Base-by-base conservation (phyloP, 2,797 vertebrate species). In the Hypotaenidia okinawae region DNA sequence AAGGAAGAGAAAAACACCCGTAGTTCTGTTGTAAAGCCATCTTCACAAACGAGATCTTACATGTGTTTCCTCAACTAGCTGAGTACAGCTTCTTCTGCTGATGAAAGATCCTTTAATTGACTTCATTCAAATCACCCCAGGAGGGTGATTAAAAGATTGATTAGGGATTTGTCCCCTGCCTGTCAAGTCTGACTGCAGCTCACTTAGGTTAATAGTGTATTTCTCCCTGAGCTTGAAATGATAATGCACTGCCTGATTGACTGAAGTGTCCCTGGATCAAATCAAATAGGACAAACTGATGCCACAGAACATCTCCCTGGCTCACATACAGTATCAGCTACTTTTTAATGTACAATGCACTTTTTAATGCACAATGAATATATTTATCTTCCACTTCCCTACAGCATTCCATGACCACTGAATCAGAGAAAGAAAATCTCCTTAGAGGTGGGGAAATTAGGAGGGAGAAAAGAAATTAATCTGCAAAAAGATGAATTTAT, bases 111-210 rank as follows among this genome's bases (percentile, higher is more conserved):
- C 80, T 73, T 84, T 97, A 96, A 94, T 94, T 95, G 69, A 73
- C 89, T 96, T 91, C 94, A 94, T 96, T 94, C 93, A 90, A 74
- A 94, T 89, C 94, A 95, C 89, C 83, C 89, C 87, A 94, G 96
- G 95, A 91, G 93, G 89, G 94, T 96, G 95, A 97, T 97, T 96
- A 96, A 90, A 93, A 91, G 93, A 96, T 91, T 96, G 93, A 96
- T 96, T 96, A 93, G 59, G 85, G 91, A 95, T 95, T 96, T 96
- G 62, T 95, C 70, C 76, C 66, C 80, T 89, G 86, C 69, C 77
- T 87, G 80, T 88, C 85, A 95, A 88, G 52, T 55, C 85, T 96
- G 87, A 70, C 95, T 95, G 76, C 70, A 88, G 70, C 80, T 93
- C 83, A 32, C 73, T 86, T 78, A 84, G 70, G 82, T 90, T 88